These are phyloP conservation scores for Gymnoscopelus braueri DNA, from an alignment of 2,797 vertebrate genomes.

Conservation along the genomic window DNA sequence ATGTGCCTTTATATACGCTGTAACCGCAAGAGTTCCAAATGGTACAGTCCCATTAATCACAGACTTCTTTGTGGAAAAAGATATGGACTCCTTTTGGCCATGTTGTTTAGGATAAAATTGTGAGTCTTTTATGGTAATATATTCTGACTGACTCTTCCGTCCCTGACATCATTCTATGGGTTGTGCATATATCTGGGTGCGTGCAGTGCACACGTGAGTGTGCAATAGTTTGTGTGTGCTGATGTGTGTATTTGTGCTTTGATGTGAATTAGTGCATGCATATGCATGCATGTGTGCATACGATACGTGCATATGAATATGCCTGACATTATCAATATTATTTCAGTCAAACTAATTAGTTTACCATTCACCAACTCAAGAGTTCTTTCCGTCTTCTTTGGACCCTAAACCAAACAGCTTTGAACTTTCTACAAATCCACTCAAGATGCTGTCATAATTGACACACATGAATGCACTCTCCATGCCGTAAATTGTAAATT, in stretches of 20 bases:
- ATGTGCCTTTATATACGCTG: background rate
- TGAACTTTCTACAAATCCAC: no score
- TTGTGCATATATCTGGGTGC: background rate
- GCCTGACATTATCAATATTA: no score
- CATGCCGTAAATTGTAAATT: no score
- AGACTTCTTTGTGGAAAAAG: background rate
- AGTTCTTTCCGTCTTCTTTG: background rate
- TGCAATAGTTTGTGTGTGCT: no score
- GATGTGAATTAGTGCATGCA: background rate
- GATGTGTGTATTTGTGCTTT: background rate
- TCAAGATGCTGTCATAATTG: no score
- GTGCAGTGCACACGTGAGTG: background rate
- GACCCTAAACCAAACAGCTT: background rate
- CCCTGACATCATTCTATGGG: constrained; percentile 4
- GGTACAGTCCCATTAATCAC: background rate
- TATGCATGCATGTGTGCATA: background rate
- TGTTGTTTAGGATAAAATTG: constrained; percentile 8
- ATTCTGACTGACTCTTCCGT: background rate
- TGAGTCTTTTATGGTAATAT: background rate
- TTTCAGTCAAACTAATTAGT: no score
- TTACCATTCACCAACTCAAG: background rate
- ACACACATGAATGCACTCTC: no score
- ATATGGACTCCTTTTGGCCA: background rate
- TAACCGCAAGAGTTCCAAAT: background rate
- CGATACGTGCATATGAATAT: background rate